Evolutionary conservation across 2,888 invertebrate genomes (phyloP), one percentile per base, ranked within the genome.

Genomic region (Cyrtodaria siliqua): DNA sequence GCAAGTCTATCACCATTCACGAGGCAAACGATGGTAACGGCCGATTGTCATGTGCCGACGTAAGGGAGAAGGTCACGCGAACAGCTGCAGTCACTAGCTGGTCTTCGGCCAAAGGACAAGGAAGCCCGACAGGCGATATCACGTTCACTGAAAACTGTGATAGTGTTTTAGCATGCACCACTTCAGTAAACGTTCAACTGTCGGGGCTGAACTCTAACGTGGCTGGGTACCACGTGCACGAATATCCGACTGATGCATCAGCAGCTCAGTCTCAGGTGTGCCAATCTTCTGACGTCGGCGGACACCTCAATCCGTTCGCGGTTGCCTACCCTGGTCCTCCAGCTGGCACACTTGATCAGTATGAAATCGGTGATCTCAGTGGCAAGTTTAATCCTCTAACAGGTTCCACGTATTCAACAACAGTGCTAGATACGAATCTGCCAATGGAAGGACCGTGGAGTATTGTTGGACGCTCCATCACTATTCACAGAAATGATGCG

Each of bases 291-390:
- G 78, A 81, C 33, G 87, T 90, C 6, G 97, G 96, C 12, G 94
- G 94, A 2, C 93, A 97, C 40, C 97, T 95, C 89, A 97, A 98
- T 93, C 98, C 98, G 0, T 94, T 93, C 70, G 87, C 89, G 53
- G 92, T 93, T 16, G 56, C 64, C 2, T 69, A 44, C 27, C 66
- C 66, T 0, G 53, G 76, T 23, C 75, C 79, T 14, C 33, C 67
- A 0, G 26, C 33, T 1, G 83, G 82, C 8, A 77, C 84, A 14
- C 62, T 97, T 91, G 97, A 98, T 92, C 96, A 97, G 91, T 98
- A 97, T 89, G 95, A 97, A 0, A 94, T 97, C 6, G 98, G 98
- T 1, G 98, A 98, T 91, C 93, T 98, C 14, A 96, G 97, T 63
- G 97, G 97, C 23, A 98, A 98, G 93, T 95, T 96, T 91, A 98